Percentiles rank a stretch among this genome's conserved stretches.
Evolutionary conservation across 2,113 vertebrate species (phyloP).

Genomic region (Cebidichthys violaceus): DNA sequence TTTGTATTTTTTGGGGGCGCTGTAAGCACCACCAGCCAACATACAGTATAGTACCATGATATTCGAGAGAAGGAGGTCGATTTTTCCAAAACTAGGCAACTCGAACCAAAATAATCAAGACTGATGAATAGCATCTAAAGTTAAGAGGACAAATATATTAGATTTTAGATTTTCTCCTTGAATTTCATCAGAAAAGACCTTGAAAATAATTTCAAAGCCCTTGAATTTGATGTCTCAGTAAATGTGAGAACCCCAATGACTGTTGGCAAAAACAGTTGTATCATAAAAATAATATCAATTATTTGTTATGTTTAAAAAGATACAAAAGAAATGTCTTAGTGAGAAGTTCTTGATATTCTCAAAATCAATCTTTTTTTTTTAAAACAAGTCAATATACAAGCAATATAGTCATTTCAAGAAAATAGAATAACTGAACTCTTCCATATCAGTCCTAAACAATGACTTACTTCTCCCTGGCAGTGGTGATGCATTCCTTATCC

Average conservation of each 20-base stretch:
- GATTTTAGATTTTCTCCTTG: no score
- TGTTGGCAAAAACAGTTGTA: not conserved
- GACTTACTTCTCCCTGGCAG: conserved; percentile 92
- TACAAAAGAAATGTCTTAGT: not conserved
- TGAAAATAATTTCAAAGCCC: not conserved
- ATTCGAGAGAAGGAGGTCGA: no score
- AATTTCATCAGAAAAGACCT: not conserved
- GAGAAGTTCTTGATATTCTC: not conserved
- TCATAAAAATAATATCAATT: not conserved
- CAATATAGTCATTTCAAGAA: not conserved
- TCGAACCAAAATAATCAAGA: no score
- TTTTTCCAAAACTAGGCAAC: no score
- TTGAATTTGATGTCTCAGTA: not conserved
- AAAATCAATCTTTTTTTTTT: not conserved
- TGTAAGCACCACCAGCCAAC: no score
- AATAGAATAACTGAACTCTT: not conserved
- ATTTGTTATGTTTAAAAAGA: not conserved
- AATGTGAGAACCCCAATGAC: not conserved
- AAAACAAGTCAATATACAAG: not conserved
- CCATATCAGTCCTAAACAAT: not conserved
- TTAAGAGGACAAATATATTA: no score
- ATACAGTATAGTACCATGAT: no score
- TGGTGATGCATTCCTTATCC: conserved; percentile 90
- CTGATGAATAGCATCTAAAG: no score
- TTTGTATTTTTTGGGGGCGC: no score